Evolutionary conservation across 2,113 vertebrate genomes (phyloP).

Genomic region (Brienomyrus brachyistius): DNA sequence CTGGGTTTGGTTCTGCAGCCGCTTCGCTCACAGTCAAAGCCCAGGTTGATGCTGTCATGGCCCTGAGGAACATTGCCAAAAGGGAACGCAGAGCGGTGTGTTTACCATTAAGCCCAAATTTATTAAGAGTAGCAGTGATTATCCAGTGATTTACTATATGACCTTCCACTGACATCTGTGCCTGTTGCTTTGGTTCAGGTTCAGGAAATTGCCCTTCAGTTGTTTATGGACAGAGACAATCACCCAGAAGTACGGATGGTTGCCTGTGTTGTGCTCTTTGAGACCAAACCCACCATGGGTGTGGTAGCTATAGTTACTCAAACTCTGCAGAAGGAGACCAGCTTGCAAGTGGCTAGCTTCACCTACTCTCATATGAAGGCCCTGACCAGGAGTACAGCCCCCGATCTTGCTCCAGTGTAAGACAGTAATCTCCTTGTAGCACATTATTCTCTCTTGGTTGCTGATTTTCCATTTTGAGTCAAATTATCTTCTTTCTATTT

Average conservation of each 20-base stretch:
- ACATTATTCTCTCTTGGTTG: neutral
- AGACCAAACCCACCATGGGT: slow-evolving; percentile 65
- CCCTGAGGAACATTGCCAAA: slow-evolving; percentile 69
- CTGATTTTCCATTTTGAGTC: neutral
- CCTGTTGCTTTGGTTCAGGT: slow-evolving; percentile 50
- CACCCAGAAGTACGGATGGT: slow-evolving; percentile 66
- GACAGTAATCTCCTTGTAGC: slow-evolving; percentile 21
- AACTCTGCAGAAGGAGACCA: slow-evolving; percentile 57
- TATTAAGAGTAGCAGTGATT: neutral
- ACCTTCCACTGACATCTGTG: neutral
- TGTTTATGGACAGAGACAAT: slow-evolving; percentile 61
- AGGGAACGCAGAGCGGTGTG: slow-evolving; percentile 64
- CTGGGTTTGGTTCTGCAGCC: slow-evolving; percentile 55
- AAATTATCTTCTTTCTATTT: slow-evolving; percentile 24
- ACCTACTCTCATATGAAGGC: slow-evolving; percentile 73
- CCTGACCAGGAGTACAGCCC: slow-evolving; percentile 57
- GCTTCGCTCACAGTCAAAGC: slow-evolving; percentile 30
- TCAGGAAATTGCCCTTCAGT: slow-evolving; percentile 64
- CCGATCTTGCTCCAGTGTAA: slow-evolving; percentile 61
- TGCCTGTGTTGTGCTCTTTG: slow-evolving; percentile 68
- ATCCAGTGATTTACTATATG: neutral
- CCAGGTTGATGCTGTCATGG: slow-evolving; percentile 64
- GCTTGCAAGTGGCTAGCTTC: slow-evolving; percentile 71
- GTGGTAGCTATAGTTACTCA: no score
- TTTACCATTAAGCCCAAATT: slow-evolving; percentile 1